Conservation (phyloP, 2,888 invertebrate genomes). For the Beris morrisii region DNA sequence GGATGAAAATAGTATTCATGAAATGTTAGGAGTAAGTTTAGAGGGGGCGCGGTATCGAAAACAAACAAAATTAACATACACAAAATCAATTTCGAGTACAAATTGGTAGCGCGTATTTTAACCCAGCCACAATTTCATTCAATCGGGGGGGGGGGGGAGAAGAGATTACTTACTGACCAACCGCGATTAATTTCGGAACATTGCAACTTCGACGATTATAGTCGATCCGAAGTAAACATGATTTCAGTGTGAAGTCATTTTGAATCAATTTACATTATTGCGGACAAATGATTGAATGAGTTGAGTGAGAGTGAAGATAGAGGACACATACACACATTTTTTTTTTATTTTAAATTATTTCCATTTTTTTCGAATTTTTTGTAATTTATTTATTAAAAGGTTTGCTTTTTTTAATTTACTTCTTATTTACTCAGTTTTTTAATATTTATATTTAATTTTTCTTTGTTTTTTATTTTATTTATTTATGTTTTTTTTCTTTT, state of each 20-base stretch:
- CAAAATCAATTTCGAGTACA: too few relatives aligned
- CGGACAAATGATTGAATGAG: conserved; percentile 1
- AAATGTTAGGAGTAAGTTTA: too few relatives aligned
- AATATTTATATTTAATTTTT: conserved; percentile 28
- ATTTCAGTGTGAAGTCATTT: background rate
- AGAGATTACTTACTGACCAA: too few relatives aligned
- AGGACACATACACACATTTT: conserved; percentile 28
- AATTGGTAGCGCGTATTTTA: too few relatives aligned
- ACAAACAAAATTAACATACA: too few relatives aligned
- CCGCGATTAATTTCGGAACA: too few relatives aligned
- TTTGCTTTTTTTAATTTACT: conserved; percentile 32
- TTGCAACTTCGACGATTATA: too few relatives aligned
- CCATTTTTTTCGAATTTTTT: conserved; percentile 32
- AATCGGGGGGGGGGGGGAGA: too few relatives aligned
- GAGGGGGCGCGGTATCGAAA: too few relatives aligned
- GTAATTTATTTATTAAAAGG: conserved; percentile 36
- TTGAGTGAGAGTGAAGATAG: conserved; percentile 5
- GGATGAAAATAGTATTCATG: too few relatives aligned
- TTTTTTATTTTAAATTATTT: conserved; percentile 10
- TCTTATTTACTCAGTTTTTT: conserved; percentile 31
- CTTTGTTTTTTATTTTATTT: conserved; percentile 22
- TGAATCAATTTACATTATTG: too few relatives aligned
- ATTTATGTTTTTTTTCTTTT: conserved; percentile 22
- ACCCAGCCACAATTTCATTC: too few relatives aligned
- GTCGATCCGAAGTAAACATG: background rate